Base-by-base conservation (phyloP, 2,797 vertebrate genomes). In the Pteropus rufus region DNA sequence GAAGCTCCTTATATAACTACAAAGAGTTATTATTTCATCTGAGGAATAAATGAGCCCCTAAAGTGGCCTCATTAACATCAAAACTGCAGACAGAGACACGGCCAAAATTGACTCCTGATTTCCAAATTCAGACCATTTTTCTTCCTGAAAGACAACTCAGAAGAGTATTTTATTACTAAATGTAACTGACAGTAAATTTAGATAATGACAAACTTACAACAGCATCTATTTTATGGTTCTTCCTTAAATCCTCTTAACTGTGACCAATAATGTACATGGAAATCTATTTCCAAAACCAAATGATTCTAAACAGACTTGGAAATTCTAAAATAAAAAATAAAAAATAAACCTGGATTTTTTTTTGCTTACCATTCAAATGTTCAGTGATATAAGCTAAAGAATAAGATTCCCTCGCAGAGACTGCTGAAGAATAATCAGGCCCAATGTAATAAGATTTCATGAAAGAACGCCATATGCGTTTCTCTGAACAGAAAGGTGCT, bases 241-340 rank as follows among this genome's bases (percentile, higher is more conserved):
- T 85, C 82, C 86, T 54, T 65, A 80, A 70, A 56, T 81, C 46
- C 65, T 93, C 86, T 92, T 94, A 92, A 88, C 70, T 94, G n/a
- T 87, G 16, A 77, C 70, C n/a, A 93, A 73, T 73, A 34, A 60
- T 34, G 29, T 15, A 58, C 44, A 86, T 76, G n/a, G 49, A 88
- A 95, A 72, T 44, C 21, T 31, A 91, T 69, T 96, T 94, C 77
- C 62, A 95, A 94, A 96, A 87, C 46, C 52, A 56, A 96, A 95
- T 12, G 24, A 93, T 79, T 83, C 29, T 70, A 91, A 90, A 62
- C 52, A 29, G 75, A 93, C 70, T 93, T 97, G 80, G 83, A 97
- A 95, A 97, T 95, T 96, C 56, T 93, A 58, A 98, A 70, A 70
- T 80, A 93, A 97, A 56, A 70, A 97, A 96, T 36, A 44, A 60